A percentile compares a stretch with the other conserved stretches of the same genome.
These are phyloP conservation scores for Protobothrops mucrosquamatus DNA, from an alignment of 2,113 vertebrate genomes.

Conservation along the genomic window DNA sequence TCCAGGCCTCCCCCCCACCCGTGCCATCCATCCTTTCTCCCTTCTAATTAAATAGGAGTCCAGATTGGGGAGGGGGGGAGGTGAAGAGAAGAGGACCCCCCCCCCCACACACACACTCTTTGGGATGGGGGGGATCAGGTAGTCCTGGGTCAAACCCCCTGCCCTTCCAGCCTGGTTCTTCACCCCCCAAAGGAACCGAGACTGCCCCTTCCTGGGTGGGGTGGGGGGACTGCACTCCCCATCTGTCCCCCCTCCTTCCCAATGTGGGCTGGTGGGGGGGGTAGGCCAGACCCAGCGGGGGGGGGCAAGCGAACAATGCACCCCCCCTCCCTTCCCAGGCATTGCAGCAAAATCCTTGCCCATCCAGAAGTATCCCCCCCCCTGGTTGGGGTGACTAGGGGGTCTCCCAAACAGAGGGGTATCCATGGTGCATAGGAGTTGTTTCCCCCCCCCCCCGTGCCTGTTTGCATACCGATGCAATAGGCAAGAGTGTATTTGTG, in stretches of 20 bases:
- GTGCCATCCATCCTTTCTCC: not conserved
- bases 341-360: not conserved
- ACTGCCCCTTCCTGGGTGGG: not conserved
- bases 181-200: not conserved
- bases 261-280: not conserved
- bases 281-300: not conserved
- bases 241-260: too few species aligned
- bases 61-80: too few species aligned
- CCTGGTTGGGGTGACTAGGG: not conserved
- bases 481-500: not conserved
- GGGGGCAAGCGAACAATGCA: not conserved
- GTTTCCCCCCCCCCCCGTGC: not conserved
- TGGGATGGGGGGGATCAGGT: not conserved
- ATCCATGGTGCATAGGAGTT: not conserved
- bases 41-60: not conserved
- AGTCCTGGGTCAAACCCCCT: not conserved
- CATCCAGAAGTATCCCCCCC: not conserved
- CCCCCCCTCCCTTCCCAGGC: not conserved
- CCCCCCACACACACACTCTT: not conserved
- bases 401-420: too few species aligned
- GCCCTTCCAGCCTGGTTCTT: not conserved
- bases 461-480: too few species aligned
- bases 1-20: not conserved
- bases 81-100: not conserved
- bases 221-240: rapidly evolving